Evolutionary conservation across 2,113 vertebrate genomes (phyloP).

Genomic region (Indicator maculatus): DNA sequence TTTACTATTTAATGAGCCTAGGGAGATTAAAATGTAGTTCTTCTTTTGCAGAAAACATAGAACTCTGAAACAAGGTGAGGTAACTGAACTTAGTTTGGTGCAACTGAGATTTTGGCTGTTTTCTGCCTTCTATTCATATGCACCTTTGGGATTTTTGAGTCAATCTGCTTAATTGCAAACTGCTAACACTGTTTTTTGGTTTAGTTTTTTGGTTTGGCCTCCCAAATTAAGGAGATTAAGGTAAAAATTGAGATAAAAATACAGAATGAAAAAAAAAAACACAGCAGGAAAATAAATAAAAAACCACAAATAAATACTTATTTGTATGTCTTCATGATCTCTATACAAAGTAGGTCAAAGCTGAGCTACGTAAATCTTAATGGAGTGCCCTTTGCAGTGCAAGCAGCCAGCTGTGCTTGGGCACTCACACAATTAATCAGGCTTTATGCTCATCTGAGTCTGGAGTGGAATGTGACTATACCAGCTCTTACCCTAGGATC

Average conservation of each 20-base stretch:
- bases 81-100: neutral
- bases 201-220: neutral
- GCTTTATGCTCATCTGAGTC: neutral
- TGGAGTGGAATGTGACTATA: neutral
- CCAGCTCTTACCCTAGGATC: neutral
- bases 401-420: neutral
- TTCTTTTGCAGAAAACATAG: neutral
- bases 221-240: neutral
- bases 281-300: neutral
- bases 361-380: neutral
- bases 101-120: neutral
- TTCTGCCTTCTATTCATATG: neutral
- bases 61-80: neutral
- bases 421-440: neutral
- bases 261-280: neutral
- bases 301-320: neutral
- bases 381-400: neutral
- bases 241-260: neutral
- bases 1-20: neutral
- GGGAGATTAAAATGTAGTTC: neutral
- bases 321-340: neutral
- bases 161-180: neutral
- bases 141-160: neutral
- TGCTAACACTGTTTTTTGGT: neutral
- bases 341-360: conserved; percentile 7